These are phyloP conservation scores for Eilema griseolum DNA, from an alignment of 2,888 invertebrate genomes.

Conservation along the genomic window DNA sequence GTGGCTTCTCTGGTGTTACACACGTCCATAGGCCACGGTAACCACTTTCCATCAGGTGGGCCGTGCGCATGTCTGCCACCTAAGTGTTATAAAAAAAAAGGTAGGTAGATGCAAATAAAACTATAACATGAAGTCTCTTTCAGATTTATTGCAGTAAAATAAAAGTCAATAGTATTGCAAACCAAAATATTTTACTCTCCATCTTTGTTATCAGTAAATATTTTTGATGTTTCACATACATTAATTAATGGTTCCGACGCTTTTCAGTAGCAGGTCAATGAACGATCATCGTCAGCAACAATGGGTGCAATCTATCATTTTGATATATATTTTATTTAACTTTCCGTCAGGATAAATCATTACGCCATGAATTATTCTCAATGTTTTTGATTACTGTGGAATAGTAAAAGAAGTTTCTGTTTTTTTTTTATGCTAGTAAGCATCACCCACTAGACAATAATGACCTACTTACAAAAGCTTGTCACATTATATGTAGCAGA, in stretches of 20 bases:
- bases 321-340: slow-evolving; percentile 14
- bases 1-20: too few species aligned
- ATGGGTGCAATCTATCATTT: slow-evolving; percentile 17
- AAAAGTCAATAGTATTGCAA: background rate
- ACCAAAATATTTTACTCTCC: background rate
- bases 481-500: too few species aligned
- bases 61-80: too few species aligned
- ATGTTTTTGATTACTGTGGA: background rate
- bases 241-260: slow-evolving; percentile 2
- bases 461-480: too few species aligned
- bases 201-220: slow-evolving; percentile 10
- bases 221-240: slow-evolving; percentile 13
- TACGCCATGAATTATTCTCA: background rate
- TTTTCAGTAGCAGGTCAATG: slow-evolving; percentile 18
- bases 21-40: too few species aligned
- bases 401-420: background rate
- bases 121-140: too few species aligned
- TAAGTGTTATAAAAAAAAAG: too few species aligned
- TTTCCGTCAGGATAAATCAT: slow-evolving; percentile 11
- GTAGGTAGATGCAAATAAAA: too few species aligned
- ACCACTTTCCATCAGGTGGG: too few species aligned
- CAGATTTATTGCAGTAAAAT: too few species aligned
- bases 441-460: too few species aligned
- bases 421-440: background rate
- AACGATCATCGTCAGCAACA: slow-evolving; percentile 8